A percentile compares a stretch with the other conserved stretches of the same genome.
Conservation (phyloP, 23 tunicate genomes). For the Ciona savignyi region DNA sequence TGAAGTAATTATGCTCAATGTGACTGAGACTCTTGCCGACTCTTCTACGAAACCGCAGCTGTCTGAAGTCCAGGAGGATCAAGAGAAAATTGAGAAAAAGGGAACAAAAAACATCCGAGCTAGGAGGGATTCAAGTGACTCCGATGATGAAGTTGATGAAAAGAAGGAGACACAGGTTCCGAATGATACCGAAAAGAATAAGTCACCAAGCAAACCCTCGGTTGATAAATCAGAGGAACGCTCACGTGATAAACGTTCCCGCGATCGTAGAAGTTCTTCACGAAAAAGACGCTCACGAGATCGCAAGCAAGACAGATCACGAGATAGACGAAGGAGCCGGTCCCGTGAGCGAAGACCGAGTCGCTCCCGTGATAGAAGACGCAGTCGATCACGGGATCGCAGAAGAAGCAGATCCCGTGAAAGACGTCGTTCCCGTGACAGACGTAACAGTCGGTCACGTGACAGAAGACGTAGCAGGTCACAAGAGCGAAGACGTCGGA, state of each 20-base stretch:
- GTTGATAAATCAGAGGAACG: not conserved
- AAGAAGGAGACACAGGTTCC: not conserved
- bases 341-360: slow-evolving; percentile 6
- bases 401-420: slow-evolving; percentile 21
- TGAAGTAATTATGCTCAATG: slow-evolving; percentile 38
- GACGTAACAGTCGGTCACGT: not conserved
- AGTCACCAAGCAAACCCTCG: not conserved
- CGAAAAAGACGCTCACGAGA: slow-evolving; percentile 17
- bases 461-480: slow-evolving; percentile 25
- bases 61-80: slow-evolving; percentile 6
- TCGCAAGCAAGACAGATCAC: not conserved
- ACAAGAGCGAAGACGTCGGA: slow-evolving; percentile 13
- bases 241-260: not conserved
- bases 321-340: slow-evolving; percentile 15
- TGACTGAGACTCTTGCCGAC: slow-evolving; percentile 17
- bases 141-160: not conserved
- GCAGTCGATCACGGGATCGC: slow-evolving; percentile 7
- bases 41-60: no score
- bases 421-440: slow-evolving; percentile 7
- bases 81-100: slow-evolving; percentile 1
- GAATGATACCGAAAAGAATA: slow-evolving; percentile 2
- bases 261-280: not conserved
- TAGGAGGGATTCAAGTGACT: not conserved
- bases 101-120: slow-evolving; percentile 1
- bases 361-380: not conserved